phyloP scores from a whole-genome alignment of 2,113 vertebrate species.

The Jaculus jaculus region DNA sequence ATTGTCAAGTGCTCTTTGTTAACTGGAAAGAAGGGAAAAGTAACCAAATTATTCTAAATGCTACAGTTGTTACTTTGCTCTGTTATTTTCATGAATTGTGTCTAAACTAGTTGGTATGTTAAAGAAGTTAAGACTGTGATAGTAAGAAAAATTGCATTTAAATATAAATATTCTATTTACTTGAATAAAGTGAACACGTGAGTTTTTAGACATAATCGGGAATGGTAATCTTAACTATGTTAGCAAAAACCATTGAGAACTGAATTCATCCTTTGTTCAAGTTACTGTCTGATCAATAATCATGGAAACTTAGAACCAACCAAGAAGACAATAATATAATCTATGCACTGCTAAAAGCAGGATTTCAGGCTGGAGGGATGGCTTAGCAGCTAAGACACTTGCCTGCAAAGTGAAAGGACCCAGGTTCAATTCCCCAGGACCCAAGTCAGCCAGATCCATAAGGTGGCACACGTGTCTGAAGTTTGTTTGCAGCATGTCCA shows the following conservation, averaged over 20 bases:
- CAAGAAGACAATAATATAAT: neutral
- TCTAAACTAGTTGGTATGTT: neutral
- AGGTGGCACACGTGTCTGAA: no score
- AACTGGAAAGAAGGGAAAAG: conserved; percentile 34
- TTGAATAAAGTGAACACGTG: conserved; percentile 31
- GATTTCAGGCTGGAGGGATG: neutral
- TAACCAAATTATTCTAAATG: conserved; percentile 7
- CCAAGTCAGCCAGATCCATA: no score
- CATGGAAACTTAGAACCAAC: neutral
- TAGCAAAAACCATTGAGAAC: neutral
- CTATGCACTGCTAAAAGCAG: neutral
- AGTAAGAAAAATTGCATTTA: neutral
- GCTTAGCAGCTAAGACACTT: no score
- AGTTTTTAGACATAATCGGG: neutral
- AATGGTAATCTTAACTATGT: conserved; percentile 20
- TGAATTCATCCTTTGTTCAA: neutral
- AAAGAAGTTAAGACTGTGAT: conserved; percentile 41
- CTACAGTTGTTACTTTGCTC: neutral
- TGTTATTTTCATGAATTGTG: neutral
- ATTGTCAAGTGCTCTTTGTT: neutral
- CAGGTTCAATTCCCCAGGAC: no score
- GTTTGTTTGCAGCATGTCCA: no score
- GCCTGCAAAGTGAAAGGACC: no score
- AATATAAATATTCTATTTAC: conserved; percentile 30
- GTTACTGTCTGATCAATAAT: conserved; percentile 45